These are phyloP conservation scores for Sebastes oblongus DNA, from an alignment of 2,797 vertebrate genomes.

Conservation along the genomic window DNA sequence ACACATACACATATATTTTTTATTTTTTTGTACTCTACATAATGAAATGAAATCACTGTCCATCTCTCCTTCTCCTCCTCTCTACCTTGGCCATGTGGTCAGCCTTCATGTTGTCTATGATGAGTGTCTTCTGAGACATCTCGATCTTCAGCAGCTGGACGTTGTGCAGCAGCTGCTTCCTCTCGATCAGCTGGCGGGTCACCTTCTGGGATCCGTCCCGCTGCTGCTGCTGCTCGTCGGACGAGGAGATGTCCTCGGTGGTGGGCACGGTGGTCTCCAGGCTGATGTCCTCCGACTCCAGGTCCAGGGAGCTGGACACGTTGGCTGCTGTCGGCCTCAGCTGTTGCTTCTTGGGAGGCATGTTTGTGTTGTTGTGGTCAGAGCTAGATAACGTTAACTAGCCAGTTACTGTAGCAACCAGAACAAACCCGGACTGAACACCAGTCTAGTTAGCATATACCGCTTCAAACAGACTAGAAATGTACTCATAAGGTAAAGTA, in stretches of 20 bases:
- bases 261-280: constrained; percentile 96
- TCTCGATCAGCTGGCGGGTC: constrained; percentile 92
- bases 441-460: not conserved
- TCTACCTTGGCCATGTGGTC: constrained; percentile 93
- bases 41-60: not conserved
- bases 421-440: not conserved
- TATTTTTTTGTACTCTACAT: too few relatives aligned
- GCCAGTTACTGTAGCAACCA: not conserved
- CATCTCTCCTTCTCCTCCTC: not conserved
- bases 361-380: constrained; percentile 44
- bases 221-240: constrained; percentile 81
- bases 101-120: constrained; percentile 95
- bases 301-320: constrained; percentile 91
- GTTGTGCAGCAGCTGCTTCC: constrained; percentile 92
- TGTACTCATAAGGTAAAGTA: not conserved
- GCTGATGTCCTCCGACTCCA: constrained; percentile 97
- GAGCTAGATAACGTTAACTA: not conserved
- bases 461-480: not conserved
- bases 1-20: too few relatives aligned
- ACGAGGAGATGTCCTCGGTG: constrained; percentile 95
- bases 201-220: constrained; percentile 81
- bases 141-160: constrained; percentile 94
- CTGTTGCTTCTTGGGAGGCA: constrained; percentile 86
- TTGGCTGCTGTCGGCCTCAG: constrained; percentile 81
- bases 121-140: constrained; percentile 92